Percentiles rank a stretch among this genome's conserved stretches.
These are phyloP conservation scores for Naja naja DNA, from an alignment of 2,113 vertebrate genomes.

Conservation along the genomic window DNA sequence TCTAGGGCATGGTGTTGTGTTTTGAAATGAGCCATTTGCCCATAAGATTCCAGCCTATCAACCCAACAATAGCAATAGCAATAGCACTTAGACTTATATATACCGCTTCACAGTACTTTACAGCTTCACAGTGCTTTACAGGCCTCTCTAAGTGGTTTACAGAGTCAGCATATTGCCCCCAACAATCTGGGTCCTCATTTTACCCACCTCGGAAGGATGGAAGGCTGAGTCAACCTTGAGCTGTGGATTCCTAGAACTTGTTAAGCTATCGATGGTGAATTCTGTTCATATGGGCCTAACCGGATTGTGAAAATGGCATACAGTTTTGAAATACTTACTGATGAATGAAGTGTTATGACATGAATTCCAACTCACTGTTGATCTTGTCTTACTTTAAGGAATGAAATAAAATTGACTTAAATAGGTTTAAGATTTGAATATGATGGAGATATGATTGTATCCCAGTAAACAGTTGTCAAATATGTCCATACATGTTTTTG, in stretches of 20 bases:
- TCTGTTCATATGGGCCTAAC: not conserved
- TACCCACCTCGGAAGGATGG: too few species aligned
- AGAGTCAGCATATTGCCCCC: too few species aligned
- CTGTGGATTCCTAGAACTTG: not conserved
- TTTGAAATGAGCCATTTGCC: not conserved
- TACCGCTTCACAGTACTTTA: too few species aligned
- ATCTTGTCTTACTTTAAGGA: not conserved
- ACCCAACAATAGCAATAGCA: not conserved
- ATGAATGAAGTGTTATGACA: not conserved
- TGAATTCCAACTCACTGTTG: not conserved
- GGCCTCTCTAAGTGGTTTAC: too few species aligned
- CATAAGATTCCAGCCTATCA: not conserved
- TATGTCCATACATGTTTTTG: not conserved
- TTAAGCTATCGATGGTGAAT: not conserved
- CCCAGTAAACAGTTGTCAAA: not conserved
- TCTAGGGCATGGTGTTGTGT: not conserved
- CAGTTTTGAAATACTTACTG: not conserved
- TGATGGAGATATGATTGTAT: not conserved
- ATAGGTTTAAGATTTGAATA: not conserved
- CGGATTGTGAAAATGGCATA: not conserved
- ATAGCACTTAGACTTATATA: too few species aligned
- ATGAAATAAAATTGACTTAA: not conserved
- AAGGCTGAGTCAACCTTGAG: not conserved
- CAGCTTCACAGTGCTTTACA: too few species aligned
- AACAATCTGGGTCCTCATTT: too few species aligned